Evolutionary conservation across 2,797 vertebrate genomes (phyloP).

Genomic region (Sylvia borin): DNA sequence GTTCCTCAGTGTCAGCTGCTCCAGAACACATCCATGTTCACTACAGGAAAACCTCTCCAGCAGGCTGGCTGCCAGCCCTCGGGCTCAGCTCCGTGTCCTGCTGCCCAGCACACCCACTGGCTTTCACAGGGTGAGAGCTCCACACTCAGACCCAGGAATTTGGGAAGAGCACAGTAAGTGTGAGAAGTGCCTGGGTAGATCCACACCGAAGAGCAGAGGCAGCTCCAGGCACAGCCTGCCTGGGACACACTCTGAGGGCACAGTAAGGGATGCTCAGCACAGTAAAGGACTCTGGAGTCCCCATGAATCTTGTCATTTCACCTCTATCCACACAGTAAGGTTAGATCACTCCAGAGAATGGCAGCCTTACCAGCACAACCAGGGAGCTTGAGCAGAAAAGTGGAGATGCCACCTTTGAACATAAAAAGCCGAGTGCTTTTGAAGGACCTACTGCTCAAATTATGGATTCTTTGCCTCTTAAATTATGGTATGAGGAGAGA

Average conservation of each 20-base stretch:
- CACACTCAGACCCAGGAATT: fast-evolving
- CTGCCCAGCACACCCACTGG: fast-evolving
- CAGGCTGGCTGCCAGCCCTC: not conserved
- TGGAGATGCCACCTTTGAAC: not conserved
- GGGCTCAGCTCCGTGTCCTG: not conserved
- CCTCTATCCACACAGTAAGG: not conserved
- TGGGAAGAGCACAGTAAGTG: fast-evolving
- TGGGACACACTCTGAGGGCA: fast-evolving
- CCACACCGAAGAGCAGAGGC: not conserved
- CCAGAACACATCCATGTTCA: not conserved
- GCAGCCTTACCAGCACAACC: not conserved
- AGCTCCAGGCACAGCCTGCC: not conserved
- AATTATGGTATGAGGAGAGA: not conserved
- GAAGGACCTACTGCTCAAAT: not conserved
- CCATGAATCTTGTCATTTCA: not conserved
- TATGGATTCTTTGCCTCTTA: not conserved
- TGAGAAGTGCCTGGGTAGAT: not conserved
- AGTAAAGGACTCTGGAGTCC: fast-evolving
- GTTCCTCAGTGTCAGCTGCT: not conserved
- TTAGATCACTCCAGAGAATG: not conserved
- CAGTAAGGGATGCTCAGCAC: not conserved
- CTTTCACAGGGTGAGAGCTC: fast-evolving
- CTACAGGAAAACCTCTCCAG: not conserved
- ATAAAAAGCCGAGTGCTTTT: not conserved
- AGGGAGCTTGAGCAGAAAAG: not conserved